Conservation (phyloP, 2,113 vertebrate genomes). For the Hippocampus comes region DNA sequence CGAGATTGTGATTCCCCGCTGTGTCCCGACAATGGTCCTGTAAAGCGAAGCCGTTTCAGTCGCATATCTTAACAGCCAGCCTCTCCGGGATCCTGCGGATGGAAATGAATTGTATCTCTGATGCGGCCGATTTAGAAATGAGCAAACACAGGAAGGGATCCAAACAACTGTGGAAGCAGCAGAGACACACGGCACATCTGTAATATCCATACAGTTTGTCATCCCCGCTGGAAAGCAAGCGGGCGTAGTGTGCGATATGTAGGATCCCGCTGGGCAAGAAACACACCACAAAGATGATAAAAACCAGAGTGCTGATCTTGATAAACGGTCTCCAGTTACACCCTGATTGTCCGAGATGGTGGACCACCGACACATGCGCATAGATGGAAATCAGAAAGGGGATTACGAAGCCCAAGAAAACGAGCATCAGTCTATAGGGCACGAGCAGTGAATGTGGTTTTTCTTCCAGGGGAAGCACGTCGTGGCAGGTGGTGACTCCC, state of each 20-base stretch:
- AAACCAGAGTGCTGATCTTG: constrained; percentile 79
- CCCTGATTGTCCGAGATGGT: constrained; percentile 72
- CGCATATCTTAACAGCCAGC: constrained; percentile 32
- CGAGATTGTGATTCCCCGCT: constrained; percentile 15
- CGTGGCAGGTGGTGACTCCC: constrained; percentile 79
- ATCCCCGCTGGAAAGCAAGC: constrained; percentile 66
- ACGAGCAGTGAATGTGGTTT: constrained; percentile 55
- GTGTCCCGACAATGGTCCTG: constrained; percentile 20
- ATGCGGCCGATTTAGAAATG: constrained; percentile 71
- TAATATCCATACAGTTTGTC: constrained; percentile 81
- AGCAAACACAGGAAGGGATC: constrained; percentile 89
- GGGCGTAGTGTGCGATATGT: constrained; percentile 79
- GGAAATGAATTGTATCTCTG: constrained; percentile 57
- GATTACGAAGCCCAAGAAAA: constrained; percentile 77
- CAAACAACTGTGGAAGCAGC: constrained; percentile 88
- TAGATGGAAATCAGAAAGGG: constrained; percentile 79
- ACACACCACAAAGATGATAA: constrained; percentile 83
- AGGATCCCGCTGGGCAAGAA: constrained; percentile 83
- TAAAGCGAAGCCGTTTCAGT: not conserved
- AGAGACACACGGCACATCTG: constrained; percentile 80
- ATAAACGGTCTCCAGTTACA: constrained; percentile 78
- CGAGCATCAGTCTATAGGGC: constrained; percentile 77
- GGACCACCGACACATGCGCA: constrained; percentile 79
- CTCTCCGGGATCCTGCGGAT: constrained; percentile 29
- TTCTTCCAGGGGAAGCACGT: constrained; percentile 72